phyloP scores from a whole-genome alignment of 2,797 vertebrate species.

The Scolopax bukidnonensis region DNA sequence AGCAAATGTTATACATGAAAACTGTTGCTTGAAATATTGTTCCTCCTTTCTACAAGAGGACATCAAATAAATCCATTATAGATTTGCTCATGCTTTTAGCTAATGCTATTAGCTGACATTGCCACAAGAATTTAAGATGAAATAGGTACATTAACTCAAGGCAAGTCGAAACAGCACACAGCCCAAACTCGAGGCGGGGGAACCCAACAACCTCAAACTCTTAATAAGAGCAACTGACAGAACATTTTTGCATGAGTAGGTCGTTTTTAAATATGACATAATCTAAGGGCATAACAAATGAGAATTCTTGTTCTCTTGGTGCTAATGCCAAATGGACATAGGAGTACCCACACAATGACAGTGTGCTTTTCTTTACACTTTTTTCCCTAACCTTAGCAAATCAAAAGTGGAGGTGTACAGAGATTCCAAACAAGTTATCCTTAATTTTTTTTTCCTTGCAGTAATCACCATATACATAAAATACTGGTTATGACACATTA shows the following conservation, averaged over 20 bases:
- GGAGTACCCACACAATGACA: not conserved
- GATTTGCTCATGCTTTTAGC: not conserved
- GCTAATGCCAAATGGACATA: not conserved
- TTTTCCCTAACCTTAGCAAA: not conserved
- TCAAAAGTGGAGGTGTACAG: not conserved
- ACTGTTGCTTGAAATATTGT: not conserved
- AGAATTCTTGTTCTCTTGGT: not conserved
- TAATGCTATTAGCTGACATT: not conserved
- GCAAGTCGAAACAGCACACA: not conserved
- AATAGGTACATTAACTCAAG: not conserved
- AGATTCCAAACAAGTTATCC: not conserved
- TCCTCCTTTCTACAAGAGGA: not conserved
- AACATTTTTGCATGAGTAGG: not conserved
- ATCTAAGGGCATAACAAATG: not conserved
- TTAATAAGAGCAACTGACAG: not conserved
- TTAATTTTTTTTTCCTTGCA: not conserved
- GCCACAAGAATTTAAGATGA: not conserved
- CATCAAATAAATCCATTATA: not conserved
- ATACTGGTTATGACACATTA: not conserved
- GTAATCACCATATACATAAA: not conserved
- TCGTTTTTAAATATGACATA: not conserved
- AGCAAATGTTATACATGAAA: not conserved
- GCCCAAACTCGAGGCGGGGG: not conserved
- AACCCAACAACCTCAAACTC: accelerated
- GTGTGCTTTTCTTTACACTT: not conserved